Conservation (phyloP, 1,140 invertebrate species). For the Triops longicaudatus region DNA sequence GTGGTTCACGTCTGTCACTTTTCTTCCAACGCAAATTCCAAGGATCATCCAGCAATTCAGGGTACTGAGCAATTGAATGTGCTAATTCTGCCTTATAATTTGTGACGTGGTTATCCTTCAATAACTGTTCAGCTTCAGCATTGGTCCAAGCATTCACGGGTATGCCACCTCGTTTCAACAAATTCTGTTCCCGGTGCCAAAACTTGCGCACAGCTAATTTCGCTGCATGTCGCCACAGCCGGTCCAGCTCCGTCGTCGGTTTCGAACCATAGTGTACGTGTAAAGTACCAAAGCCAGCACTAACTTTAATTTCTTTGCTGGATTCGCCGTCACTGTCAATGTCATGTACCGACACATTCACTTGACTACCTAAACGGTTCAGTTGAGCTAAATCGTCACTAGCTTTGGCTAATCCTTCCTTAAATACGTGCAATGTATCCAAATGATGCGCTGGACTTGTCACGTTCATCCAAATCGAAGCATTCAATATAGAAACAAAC, state of each 20-base stretch:
- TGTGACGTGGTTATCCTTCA: constrained; percentile 67
- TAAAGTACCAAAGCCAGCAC: constrained; percentile 32
- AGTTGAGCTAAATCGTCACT: constrained; percentile 78
- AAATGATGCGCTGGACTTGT: constrained; percentile 78
- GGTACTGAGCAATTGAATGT: constrained; percentile 77
- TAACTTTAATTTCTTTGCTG: constrained; percentile 26
- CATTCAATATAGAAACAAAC: constrained; percentile 87
- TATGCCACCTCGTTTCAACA: constrained; percentile 62
- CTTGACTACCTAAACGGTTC: constrained; percentile 75
- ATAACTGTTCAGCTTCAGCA: constrained; percentile 74
- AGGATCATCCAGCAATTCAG: constrained; percentile 87
- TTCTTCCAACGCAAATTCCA: constrained; percentile 86
- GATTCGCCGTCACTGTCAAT: constrained; percentile 48
- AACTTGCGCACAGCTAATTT: constrained; percentile 74
- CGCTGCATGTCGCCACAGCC: constrained; percentile 79
- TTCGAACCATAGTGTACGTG: constrained; percentile 71
- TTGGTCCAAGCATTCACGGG: constrained; percentile 54
- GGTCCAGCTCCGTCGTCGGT: constrained; percentile 73
- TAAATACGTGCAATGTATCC: constrained; percentile 91
- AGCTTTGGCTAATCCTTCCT: constrained; percentile 72
- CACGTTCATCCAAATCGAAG: constrained; percentile 76
- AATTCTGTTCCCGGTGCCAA: constrained; percentile 80
- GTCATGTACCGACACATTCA: constrained; percentile 89
- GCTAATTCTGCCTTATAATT: constrained; percentile 85
- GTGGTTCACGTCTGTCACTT: constrained; percentile 37